phyloP scores from a whole-genome alignment of 1,140 invertebrate species.

The Drosophila arawakana region DNA sequence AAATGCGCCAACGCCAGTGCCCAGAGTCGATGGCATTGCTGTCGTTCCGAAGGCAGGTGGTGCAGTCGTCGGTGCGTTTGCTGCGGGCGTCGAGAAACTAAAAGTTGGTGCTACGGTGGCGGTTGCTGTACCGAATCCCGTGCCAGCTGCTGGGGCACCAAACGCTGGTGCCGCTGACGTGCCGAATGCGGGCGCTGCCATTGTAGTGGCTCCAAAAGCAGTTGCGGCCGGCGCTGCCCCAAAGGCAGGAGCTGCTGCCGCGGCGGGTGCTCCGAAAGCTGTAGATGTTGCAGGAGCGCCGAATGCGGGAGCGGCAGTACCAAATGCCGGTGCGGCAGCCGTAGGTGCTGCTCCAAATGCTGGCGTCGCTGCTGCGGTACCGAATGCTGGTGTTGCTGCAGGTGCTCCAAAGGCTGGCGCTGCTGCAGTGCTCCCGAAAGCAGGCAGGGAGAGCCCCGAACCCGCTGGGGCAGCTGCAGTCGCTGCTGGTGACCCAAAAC shows the following conservation, averaged over 20 bases:
- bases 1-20: slow-evolving; percentile 52
- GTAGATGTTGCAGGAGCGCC: slow-evolving; percentile 11
- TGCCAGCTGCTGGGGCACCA: slow-evolving; percentile 32
- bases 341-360: slow-evolving; percentile 34
- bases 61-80: slow-evolving; percentile 55
- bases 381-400: slow-evolving; percentile 36
- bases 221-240: slow-evolving; percentile 31
- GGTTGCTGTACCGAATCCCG: slow-evolving; percentile 34
- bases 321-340: slow-evolving; percentile 21
- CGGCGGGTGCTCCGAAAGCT: slow-evolving; percentile 13
- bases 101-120: slow-evolving; percentile 63
- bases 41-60: slow-evolving; percentile 49
- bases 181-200: slow-evolving; percentile 35
- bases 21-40: slow-evolving; percentile 43
- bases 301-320: slow-evolving; percentile 34
- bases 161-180: slow-evolving; percentile 6
- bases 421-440: slow-evolving; percentile 33
- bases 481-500: slow-evolving; percentile 48
- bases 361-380: slow-evolving; percentile 18
- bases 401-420: slow-evolving; percentile 48
- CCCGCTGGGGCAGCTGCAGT: slow-evolving; percentile 8
- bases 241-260: slow-evolving; percentile 37
- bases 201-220: slow-evolving; percentile 29
- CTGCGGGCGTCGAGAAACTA: slow-evolving; percentile 48
- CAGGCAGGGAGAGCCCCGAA: slow-evolving; percentile 13